Base-by-base conservation (phyloP, 1,140 invertebrate genomes). In the Rhopalosiphum padi region DNA sequence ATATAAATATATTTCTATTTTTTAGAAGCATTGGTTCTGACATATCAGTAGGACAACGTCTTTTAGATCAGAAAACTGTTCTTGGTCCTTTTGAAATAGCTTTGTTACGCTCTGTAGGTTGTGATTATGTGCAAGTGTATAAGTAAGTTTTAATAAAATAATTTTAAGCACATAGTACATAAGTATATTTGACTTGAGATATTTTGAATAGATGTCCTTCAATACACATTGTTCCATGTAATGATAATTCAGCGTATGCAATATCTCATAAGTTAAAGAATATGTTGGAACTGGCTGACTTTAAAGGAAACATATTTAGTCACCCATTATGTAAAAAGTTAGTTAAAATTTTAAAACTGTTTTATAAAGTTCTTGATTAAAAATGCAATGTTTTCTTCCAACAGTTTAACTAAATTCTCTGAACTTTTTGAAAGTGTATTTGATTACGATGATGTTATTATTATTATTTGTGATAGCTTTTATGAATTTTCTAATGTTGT, bases 21-120 rank as follows among this genome's bases (percentile, higher is more conserved):
- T 83, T 41, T 53, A 93, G 91, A n/a, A 53, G 0, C 7, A 93
- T 93, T 53, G 91, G 91, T 41, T 93, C 82, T 18, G 91, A 93
- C 6, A 93, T 93, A 8, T 48, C 77, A 41, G 9, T 41, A n/a
- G 82, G 82, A 41, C 82, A 93, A 93, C 15, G 23, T 25, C 48
- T 93, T 86, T 21, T 93, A 9, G 37, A 53, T 53, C 5, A 55
- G 8, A 53, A 53, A 25, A 53, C 35, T 9, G 15, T 53, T 55
- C 48, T 93, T 30, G 77, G 82, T 30, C 91, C 91, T 1, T 85
- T 51, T 55, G 48, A 83, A 85, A 86, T 85, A 85, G 91, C 77
- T 53, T 93, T 86, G 25, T 23, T 93, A 55, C 41, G 48, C 0
- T 93, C 91, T 53, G 37, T 93, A 8, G 91, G 91, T 37, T 82